Evolutionary conservation across 2,888 invertebrate genomes (phyloP).

Genomic region (Ormyrus labotus): DNA sequence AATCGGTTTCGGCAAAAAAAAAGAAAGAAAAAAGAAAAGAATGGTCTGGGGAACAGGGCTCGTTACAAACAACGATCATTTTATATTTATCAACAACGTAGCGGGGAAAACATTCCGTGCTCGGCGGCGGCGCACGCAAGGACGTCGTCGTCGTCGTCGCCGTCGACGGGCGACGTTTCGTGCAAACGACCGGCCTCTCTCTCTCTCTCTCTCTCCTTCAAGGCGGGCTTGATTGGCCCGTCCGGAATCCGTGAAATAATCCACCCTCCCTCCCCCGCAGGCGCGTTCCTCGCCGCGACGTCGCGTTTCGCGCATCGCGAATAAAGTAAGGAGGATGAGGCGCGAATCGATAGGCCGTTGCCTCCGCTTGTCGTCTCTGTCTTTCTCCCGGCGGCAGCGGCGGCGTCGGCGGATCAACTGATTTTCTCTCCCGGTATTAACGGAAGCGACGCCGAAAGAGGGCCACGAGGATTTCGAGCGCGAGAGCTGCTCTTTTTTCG

Average conservation of each 20-base stretch:
- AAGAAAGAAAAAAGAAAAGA: too few relatives aligned
- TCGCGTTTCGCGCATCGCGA: constrained; percentile 16
- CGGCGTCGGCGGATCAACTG: constrained; percentile 9
- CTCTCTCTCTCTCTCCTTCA: too few relatives aligned
- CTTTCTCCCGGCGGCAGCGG: not conserved
- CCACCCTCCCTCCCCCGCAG: not conserved
- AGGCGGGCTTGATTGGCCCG: not conserved
- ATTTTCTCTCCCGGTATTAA: not conserved
- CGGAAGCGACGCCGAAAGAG: too few relatives aligned
- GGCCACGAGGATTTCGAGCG: too few relatives aligned
- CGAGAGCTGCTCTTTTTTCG: too few relatives aligned
- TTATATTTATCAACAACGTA: too few relatives aligned
- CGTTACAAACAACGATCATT: too few relatives aligned
- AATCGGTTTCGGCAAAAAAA: too few relatives aligned
- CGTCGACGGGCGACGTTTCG: not conserved
- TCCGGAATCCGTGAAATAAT: constrained; percentile 6
- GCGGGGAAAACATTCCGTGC: not conserved
- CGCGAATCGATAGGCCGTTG: constrained; percentile 23
- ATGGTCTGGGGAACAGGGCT: too few relatives aligned
- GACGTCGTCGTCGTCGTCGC: too few relatives aligned
- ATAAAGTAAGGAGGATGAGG: not conserved
- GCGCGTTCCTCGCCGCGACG: constrained; percentile 36
- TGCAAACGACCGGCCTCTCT: not conserved
- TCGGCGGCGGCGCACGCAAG: not conserved
- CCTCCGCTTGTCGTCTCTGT: not conserved